These are phyloP conservation scores for Malacoctenus gilli DNA, from an alignment of 2,797 vertebrate species.

Conservation along the genomic window DNA sequence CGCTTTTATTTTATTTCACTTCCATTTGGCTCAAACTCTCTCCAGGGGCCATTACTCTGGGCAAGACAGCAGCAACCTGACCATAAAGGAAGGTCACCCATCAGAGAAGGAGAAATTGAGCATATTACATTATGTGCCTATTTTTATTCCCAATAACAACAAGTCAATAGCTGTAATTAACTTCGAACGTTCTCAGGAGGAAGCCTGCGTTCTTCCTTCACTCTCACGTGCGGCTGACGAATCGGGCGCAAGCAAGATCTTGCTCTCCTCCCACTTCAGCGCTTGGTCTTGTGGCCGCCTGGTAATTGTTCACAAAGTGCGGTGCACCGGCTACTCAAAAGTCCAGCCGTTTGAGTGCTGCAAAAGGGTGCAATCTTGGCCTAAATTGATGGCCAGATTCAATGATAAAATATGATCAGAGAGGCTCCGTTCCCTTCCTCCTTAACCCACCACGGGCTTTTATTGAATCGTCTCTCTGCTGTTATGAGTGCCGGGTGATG, in stretches of 20 bases:
- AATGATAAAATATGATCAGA: constrained; percentile 33
- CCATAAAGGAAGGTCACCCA: constrained; percentile 26
- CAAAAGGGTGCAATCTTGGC: constrained; percentile 22
- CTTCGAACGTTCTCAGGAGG: constrained; percentile 13
- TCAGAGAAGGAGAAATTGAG: constrained; percentile 32
- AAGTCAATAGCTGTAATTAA: constrained; percentile 6
- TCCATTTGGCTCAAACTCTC: constrained; percentile 22
- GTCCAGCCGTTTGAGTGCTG: constrained; percentile 9
- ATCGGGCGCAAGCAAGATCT: constrained; percentile 15
- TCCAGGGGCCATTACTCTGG: constrained; percentile 6
- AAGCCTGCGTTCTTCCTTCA: not conserved
- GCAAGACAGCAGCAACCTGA: constrained; percentile 15
- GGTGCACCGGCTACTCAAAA: not conserved
- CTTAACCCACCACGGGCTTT: constrained; percentile 25
- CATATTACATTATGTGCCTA: constrained; percentile 3
- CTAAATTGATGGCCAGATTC: constrained; percentile 31
- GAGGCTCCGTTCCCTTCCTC: constrained; percentile 1
- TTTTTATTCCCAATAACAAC: not conserved
- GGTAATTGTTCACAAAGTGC: constrained; percentile 35
- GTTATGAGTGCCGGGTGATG: constrained; percentile 5
- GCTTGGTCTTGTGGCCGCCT: constrained; percentile 10
- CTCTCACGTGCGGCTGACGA: constrained; percentile 3
- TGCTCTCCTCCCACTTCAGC: constrained; percentile 6
- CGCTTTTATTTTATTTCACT: constrained; percentile 34
- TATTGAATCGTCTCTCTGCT: constrained; percentile 21